Base-by-base conservation (phyloP, 1,140 invertebrate species). In the Drosophila melanica region DNA sequence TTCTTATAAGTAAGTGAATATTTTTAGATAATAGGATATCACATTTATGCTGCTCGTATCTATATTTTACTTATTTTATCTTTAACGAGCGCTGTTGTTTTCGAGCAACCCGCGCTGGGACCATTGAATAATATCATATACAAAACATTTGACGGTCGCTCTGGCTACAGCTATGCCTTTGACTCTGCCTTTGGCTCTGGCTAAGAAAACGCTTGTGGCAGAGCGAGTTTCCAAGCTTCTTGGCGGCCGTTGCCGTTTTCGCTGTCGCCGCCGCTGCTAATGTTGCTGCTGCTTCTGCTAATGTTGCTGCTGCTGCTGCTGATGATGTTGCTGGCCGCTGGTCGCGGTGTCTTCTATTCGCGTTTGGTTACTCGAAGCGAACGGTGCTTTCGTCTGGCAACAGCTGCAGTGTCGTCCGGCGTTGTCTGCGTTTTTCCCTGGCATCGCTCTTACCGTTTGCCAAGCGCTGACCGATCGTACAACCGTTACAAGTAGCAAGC, bases 341-440 rank as follows among this genome's bases (percentile, higher is more conserved):
- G 81, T 44, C 73, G 80, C 55, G 44, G 37, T 69, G 47, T 79
- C 82, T 64, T 69, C 67, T 87, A 87, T 87, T 87, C 82, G 82
- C 79, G 79, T 89, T 89, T 87, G 72, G 79, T 62, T 57, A 70
- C 64, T 87, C 84, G 84, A 89, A 73, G 84, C 76, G 84, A 89
- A 87, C 82, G 84, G 82, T 87, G 82, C 84, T 87, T 89, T 87
- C 66, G 48, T 77, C 59, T 65, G 50, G 44, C 27, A 48, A 65
- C 51, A 55, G 50, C 67, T 57, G 68, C 50, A 39, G 51, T 58
- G 27, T 54, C 60, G 78, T 63, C 51, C 27, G 41, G 48, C 47
- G 45, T 12, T 39, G 30, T 55, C 39, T 44, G 14, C 47, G 39
- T 27, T 64, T 27, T 55, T 30, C 14, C 55, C 37, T 42, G 27